Percentiles rank a stretch among this genome's conserved stretches.
These are phyloP conservation scores for Aphodius granarius DNA, from an alignment of 2,888 invertebrate genomes.

Conservation along the genomic window DNA sequence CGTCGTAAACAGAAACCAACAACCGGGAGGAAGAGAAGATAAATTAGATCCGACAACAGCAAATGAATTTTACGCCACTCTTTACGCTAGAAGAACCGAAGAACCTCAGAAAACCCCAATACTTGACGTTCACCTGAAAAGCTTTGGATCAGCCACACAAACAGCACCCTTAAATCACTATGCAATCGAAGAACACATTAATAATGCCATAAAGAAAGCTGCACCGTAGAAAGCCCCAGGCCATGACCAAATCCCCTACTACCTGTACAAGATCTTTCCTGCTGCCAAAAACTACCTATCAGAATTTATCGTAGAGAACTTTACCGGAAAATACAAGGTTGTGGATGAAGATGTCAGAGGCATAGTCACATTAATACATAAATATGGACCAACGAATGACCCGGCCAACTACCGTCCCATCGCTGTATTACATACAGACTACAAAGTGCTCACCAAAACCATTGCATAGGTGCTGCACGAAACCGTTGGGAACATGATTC, in stretches of 20 bases:
- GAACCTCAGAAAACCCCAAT: not conserved
- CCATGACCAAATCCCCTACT: not conserved
- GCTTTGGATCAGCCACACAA: not conserved
- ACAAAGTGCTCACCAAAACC: slow-evolving; percentile 20
- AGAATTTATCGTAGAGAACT: not conserved
- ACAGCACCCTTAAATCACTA: too few species aligned
- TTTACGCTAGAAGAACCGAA: not conserved
- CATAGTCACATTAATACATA: slow-evolving; percentile 11
- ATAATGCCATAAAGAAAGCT: not conserved
- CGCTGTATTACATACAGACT: slow-evolving; percentile 20
- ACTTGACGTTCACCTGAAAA: not conserved
- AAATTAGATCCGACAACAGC: not conserved
- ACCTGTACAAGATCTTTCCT: not conserved
- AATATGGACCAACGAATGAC: not conserved
- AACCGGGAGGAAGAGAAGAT: too few species aligned
- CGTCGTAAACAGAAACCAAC: too few species aligned
- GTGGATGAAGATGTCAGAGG: slow-evolving; percentile 6
- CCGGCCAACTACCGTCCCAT: too few species aligned
- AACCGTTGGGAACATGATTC: not conserved
- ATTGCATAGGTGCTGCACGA: not conserved
- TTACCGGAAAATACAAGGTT: slow-evolving; percentile 18
- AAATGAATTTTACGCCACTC: not conserved
- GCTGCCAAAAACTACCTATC: slow-evolving; percentile 14
- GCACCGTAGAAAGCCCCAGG: not conserved
- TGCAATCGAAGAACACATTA: too few species aligned